These are phyloP conservation scores for Eufriesea mexicana DNA, from an alignment of 1,140 invertebrate species.

Conservation along the genomic window DNA sequence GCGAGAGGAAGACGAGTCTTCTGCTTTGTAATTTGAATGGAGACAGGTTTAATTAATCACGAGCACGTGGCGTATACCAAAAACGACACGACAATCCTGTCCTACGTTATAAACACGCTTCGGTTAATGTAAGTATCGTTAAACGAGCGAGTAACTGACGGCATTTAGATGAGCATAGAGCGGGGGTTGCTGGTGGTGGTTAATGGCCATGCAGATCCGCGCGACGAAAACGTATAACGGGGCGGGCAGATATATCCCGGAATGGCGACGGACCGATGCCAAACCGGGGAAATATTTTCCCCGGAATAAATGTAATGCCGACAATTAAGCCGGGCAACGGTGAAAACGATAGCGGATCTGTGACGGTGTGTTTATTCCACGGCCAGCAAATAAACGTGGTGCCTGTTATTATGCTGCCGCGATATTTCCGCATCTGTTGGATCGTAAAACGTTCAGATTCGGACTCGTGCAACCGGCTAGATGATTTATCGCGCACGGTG, in stretches of 20 bases:
- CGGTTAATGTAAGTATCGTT: constrained; percentile 44
- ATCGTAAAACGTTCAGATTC: constrained; percentile 3
- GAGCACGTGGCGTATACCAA: not conserved
- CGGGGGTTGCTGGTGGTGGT: not conserved
- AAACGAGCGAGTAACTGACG: constrained; percentile 29
- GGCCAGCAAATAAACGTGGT: constrained; percentile 34
- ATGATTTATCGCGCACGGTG: constrained; percentile 40
- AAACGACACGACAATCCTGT: not conserved
- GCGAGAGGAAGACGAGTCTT: too few species aligned
- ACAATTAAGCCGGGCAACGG: constrained; percentile 31
- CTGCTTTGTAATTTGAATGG: not conserved
- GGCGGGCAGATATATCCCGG: not conserved
- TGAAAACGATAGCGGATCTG: constrained; percentile 26
- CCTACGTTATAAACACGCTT: constrained; percentile 21
- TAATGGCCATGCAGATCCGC: constrained; percentile 20
- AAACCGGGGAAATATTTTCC: constrained; percentile 19
- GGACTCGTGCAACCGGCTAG: not conserved
- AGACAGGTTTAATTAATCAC: constrained; percentile 10
- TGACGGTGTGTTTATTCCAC: constrained; percentile 43
- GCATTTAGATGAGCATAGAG: constrained; percentile 24
- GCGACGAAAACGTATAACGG: not conserved
- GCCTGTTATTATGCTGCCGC: constrained; percentile 35
- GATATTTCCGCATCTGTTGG: constrained; percentile 33
- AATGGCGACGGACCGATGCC: not conserved
- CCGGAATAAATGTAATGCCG: constrained; percentile 38